Evolutionary conservation across 30 jellyfish, hydroid and myxozoan genomes (phyloP).

Genomic region (Hydra vulgaris): DNA sequence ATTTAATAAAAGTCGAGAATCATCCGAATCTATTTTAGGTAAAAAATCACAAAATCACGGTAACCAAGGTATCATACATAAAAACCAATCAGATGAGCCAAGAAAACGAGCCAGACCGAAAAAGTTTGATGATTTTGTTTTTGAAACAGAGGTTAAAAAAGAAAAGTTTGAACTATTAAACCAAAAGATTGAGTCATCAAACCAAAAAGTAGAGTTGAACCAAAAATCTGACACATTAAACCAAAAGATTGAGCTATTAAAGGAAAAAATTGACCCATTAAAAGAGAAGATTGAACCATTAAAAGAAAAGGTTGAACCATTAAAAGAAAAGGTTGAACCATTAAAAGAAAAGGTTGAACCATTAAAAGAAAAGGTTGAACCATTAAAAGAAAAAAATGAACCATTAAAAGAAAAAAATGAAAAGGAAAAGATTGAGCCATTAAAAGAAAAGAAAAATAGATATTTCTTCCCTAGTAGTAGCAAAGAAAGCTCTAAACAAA

Average conservation of each 20-base stretch:
- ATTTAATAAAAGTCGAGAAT: not conserved
- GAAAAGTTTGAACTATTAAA: slow-evolving; percentile 1
- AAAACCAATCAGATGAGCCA: slow-evolving; percentile 2
- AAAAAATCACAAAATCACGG: not conserved
- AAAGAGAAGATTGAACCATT: too few relatives aligned
- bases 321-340: too few relatives aligned
- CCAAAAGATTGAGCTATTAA: too few relatives aligned
- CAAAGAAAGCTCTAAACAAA: not conserved
- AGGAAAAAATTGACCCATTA: too few relatives aligned
- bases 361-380: too few relatives aligned
- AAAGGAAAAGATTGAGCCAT: not conserved
- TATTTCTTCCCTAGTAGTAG: slow-evolving; percentile 4
- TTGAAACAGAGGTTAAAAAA: slow-evolving; percentile 12
- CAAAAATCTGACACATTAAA: too few relatives aligned
- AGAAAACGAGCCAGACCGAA: slow-evolving; percentile 38
- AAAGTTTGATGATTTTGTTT: slow-evolving; percentile 30
- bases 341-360: too few relatives aligned
- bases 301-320: too few relatives aligned
- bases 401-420: too few relatives aligned
- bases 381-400: too few relatives aligned
- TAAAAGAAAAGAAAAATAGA: slow-evolving; percentile 1
- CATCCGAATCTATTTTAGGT: not conserved
- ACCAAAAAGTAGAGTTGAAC: too few relatives aligned
- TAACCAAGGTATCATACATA: not conserved
- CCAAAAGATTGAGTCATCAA: too few relatives aligned